Conservation (phyloP, 2,113 vertebrate species). For the Poeciliopsis retropinna region DNA sequence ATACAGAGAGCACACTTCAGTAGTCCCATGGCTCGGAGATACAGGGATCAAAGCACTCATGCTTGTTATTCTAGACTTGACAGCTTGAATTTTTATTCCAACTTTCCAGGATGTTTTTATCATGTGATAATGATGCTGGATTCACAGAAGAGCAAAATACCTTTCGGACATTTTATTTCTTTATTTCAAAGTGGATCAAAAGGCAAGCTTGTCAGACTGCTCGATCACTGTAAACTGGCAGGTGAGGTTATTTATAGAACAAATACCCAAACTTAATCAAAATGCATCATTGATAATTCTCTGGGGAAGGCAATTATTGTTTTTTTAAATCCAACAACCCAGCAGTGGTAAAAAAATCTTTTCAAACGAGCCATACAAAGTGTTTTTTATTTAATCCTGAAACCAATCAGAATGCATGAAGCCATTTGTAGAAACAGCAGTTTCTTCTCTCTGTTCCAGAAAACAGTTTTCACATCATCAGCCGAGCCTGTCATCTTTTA, state of each 20-base stretch:
- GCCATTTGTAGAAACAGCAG: constrained; percentile 31
- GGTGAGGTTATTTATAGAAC: constrained; percentile 36
- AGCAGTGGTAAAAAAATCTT: constrained; percentile 10
- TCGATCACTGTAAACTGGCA: constrained; percentile 4
- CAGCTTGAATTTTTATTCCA: constrained; percentile 23
- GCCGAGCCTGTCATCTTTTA: constrained; percentile 22
- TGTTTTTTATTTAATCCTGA: constrained; percentile 8
- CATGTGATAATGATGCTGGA: background rate
- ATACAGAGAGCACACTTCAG: background rate
- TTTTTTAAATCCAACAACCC: background rate
- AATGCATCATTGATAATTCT: background rate
- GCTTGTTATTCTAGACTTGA: constrained; percentile 25
- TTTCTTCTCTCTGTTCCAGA: constrained; percentile 25
- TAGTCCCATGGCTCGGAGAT: background rate
- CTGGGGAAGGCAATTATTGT: constrained; percentile 2
- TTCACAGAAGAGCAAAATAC: constrained; percentile 10
- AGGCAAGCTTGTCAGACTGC: constrained; percentile 1
- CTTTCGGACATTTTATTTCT: constrained; percentile 2
- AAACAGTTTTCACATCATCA: constrained; percentile 7
- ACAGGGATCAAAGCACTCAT: constrained; percentile 27
- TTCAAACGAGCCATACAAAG: constrained; percentile 12
- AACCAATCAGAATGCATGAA: constrained; percentile 21
- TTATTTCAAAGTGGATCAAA: constrained; percentile 33
- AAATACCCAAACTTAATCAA: constrained; percentile 18
- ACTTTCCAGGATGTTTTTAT: constrained; percentile 16